These are phyloP conservation scores for Eledona agricola DNA, from an alignment of 2,888 invertebrate genomes.

Conservation along the genomic window DNA sequence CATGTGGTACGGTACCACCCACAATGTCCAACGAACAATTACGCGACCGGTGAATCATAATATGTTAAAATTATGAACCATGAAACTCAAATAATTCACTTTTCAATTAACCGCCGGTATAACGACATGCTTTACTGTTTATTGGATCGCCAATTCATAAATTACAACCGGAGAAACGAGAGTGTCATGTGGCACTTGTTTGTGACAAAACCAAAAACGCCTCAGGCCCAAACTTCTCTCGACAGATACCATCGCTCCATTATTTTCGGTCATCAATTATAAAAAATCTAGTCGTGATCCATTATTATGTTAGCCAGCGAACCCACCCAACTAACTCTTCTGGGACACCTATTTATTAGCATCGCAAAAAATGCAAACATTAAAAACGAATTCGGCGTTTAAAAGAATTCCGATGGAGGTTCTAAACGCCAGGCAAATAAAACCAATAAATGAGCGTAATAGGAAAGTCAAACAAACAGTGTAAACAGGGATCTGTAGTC, in stretches of 20 bases:
- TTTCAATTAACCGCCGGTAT: conserved; percentile 33
- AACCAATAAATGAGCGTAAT: too few relatives aligned
- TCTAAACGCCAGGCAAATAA: too few relatives aligned
- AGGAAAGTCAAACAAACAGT: too few relatives aligned
- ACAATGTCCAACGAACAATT: conserved; percentile 10
- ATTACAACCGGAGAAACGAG: background rate
- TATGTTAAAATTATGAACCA: conserved; percentile 27
- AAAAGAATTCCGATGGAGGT: too few relatives aligned
- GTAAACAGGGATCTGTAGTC: too few relatives aligned
- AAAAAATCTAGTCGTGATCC: conserved; percentile 16
- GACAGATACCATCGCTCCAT: conserved; percentile 8
- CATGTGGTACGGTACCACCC: conserved; percentile 28
- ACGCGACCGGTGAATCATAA: conserved; percentile 21
- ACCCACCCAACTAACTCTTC: conserved; percentile 2
- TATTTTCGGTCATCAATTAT: conserved; percentile 18
- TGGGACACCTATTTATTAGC: too few relatives aligned
- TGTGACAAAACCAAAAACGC: conserved; percentile 9
- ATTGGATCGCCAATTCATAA: conserved; percentile 9
- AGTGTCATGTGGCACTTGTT: background rate
- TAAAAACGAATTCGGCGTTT: too few relatives aligned
- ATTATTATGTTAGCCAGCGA: conserved; percentile 8
- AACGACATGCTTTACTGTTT: conserved; percentile 26
- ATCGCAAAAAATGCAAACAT: too few relatives aligned
- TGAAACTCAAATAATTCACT: conserved; percentile 29
- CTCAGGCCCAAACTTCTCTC: conserved; percentile 6